Base-by-base conservation (phyloP, 2,888 invertebrate species). In the Branchellion lobata region DNA sequence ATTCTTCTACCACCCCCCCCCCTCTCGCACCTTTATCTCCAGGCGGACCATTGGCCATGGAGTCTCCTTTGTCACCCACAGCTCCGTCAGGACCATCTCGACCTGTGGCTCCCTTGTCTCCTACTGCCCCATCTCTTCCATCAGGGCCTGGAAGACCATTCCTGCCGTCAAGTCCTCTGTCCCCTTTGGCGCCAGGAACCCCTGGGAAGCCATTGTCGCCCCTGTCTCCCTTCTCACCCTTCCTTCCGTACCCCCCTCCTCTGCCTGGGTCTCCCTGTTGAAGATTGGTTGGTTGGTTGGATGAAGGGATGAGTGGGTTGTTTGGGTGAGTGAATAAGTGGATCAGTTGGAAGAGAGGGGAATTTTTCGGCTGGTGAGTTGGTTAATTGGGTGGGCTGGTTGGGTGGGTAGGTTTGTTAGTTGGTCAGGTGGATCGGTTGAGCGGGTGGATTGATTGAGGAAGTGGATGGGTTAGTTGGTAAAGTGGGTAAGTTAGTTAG, bases 121-220 rank as follows among this genome's bases (percentile, higher is more conserved):
- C 61, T 14, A 24, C 5, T n/a, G 8, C 61, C 3, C 61, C 61
- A 8, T 57, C 24, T n/a, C 21, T 24, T n/a, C 61, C 61, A 57
- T 18, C n/a, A 3, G 5, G 61, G 5, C 61, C 61, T 57, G 61
- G 61, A 8, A 24, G 5, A 5, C 61, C 61, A n/a, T 18, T 5
- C 61, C 21, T 24, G 5, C 61, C 61, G 21, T 18, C 61, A n/a
- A 14, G 11, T 57, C 61, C 61, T 57, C 21, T 24, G 21, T 18
- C 14, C 5, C 61, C 61, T n/a, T 57, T 57, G 21, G 61, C 61
- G 5, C 61, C 84, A n/a, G n/a, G 51, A 0, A 80, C 82, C 79
- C 83, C 82, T 47, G 78, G 79, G 14, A 14, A 29, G 24, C 79
- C 79, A 27, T 31, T 51, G 27, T 11, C n/a, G 11, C 79, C 79